These are phyloP conservation scores for Chaetophractus vellerosus DNA, from an alignment of 2,797 vertebrate genomes.

Conservation along the genomic window DNA sequence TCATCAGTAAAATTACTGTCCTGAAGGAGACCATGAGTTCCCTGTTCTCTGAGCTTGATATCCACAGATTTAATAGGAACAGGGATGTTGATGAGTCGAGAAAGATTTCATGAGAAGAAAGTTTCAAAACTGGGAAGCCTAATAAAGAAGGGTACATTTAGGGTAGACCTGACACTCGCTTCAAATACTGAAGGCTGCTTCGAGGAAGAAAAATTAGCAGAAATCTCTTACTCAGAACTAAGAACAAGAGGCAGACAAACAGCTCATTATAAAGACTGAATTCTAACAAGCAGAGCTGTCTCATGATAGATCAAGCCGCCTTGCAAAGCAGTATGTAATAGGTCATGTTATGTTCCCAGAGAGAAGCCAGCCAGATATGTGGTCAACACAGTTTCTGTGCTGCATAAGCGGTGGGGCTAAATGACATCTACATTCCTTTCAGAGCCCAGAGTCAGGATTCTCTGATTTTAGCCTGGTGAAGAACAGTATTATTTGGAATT, in stretches of 20 bases:
- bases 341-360: not conserved
- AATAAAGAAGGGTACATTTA: not conserved
- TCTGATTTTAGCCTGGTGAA: constrained; percentile 27
- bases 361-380: not conserved
- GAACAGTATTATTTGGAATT: constrained; percentile 26
- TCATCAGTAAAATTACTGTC: not conserved
- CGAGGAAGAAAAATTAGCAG: constrained; percentile 10
- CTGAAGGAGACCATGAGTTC: not conserved
- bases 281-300: not conserved
- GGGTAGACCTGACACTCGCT: not conserved
- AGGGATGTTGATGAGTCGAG: not conserved
- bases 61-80: not conserved
- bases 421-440: not conserved
- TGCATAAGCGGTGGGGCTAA: not conserved
- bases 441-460: constrained; percentile 2
- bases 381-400: not conserved
- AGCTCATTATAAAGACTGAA: not conserved
- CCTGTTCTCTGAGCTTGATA: not conserved
- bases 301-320: not conserved
- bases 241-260: not conserved
- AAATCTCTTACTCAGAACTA: constrained; percentile 20
- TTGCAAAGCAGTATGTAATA: not conserved
- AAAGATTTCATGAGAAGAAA: constrained; percentile 18
- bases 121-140: not conserved
- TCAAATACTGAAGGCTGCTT: not conserved